These are phyloP conservation scores for Samia ricini DNA, from an alignment of 1,140 invertebrate species.

Conservation along the genomic window DNA sequence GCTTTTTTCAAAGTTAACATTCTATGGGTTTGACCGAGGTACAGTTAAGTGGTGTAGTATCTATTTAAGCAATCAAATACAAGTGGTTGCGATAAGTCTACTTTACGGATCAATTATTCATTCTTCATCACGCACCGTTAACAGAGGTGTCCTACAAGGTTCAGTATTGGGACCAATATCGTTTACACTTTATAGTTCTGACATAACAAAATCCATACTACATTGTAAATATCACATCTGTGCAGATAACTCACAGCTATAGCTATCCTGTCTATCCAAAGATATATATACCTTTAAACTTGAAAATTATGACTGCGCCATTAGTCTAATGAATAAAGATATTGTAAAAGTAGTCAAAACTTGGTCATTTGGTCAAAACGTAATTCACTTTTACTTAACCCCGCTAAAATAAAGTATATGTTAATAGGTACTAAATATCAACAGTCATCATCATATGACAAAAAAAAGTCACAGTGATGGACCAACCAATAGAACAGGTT, in stretches of 20 bases:
- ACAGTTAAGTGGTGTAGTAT: conserved; percentile 7
- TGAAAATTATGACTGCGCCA: neutral
- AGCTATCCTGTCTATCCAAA: too few relatives aligned
- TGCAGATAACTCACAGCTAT: conserved; percentile 13
- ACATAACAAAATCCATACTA: conserved; percentile 6
- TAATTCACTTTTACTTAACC: conserved; percentile 14
- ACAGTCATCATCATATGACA: neutral
- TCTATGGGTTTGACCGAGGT: conserved; percentile 3
- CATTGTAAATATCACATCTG: conserved; percentile 16
- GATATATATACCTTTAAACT: too few relatives aligned
- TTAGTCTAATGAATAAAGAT: conserved; percentile 8
- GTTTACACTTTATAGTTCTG: conserved; percentile 12
- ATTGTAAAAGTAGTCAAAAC: conserved; percentile 7
- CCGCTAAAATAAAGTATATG: conserved; percentile 13
- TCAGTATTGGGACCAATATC: conserved; percentile 10
- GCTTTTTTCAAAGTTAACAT: conserved; percentile 6
- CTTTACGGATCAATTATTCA: neutral
- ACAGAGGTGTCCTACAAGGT: conserved; percentile 13
- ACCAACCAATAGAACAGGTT: neutral
- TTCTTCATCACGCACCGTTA: neutral
- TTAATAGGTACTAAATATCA: conserved; percentile 13
- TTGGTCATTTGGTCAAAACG: conserved; percentile 9
- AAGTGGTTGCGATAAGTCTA: neutral
- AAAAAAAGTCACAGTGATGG: neutral
- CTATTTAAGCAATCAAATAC: conserved; percentile 1